Evolutionary conservation across 2,113 vertebrate species (phyloP).

Genomic region (Corydoras sp.): DNA sequence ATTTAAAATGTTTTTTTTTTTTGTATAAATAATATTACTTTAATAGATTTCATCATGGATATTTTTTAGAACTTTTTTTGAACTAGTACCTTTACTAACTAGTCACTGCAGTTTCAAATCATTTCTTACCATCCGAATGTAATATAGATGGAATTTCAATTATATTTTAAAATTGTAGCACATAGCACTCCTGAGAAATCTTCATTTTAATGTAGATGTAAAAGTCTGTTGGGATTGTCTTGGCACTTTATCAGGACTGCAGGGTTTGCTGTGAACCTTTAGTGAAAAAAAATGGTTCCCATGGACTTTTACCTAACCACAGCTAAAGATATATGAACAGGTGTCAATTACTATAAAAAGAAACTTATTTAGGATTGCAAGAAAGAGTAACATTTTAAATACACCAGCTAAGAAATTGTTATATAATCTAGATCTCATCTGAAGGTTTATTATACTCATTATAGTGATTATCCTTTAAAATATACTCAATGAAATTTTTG

Average conservation of each 20-base stretch:
- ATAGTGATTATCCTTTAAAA: conserved; percentile 12
- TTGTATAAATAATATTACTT: too few species aligned
- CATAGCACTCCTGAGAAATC: background rate
- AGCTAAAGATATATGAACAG: conserved; percentile 8
- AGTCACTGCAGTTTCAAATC: too few species aligned
- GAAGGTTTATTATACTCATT: conserved; percentile 2
- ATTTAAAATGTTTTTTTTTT: too few species aligned
- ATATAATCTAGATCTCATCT: background rate
- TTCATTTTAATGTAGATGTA: background rate
- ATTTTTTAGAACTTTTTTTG: too few species aligned
- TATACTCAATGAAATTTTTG: conserved; percentile 9
- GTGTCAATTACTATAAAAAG: background rate
- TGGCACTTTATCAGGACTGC: background rate
- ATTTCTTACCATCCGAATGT: too few species aligned
- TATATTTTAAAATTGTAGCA: background rate
- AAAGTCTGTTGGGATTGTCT: background rate
- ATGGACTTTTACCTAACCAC: background rate
- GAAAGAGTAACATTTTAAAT: too few species aligned
- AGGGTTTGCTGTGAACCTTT: background rate
- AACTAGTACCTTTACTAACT: too few species aligned
- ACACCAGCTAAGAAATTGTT: too few species aligned
- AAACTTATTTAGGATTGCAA: too few species aligned
- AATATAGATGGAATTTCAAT: too few species aligned
- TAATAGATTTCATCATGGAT: too few species aligned
- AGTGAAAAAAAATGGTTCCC: background rate